Evolutionary conservation across 2,797 vertebrate genomes (phyloP), one percentile per base, ranked within the genome.

Genomic region (Hipposideros larvatus): DNA sequence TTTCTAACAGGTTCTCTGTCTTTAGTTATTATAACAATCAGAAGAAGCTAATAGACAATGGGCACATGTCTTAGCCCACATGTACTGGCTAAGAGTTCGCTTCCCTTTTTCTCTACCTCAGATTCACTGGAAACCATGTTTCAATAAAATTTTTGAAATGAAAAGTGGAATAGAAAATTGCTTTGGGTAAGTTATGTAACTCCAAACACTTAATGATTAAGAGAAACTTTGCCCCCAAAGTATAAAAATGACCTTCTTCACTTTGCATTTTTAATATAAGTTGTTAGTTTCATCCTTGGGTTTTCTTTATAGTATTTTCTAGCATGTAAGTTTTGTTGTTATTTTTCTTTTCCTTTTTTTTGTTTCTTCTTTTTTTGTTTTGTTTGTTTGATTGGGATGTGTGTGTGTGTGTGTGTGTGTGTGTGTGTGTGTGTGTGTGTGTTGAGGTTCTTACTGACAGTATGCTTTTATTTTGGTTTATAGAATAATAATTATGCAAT

Each of bases 241-340:
- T 28, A 15, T 74, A 11, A 65, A 73, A 86, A 77, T 89, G 94
- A 96, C 96, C 96, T 97, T 55, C 21, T 90, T 46, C 59, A 22
- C 34, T 51, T 90, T 37, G 21, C 86, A 61, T 94, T 66, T 93
- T 92, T 57, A 87, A 96, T 79, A 41, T 21, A 59, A 59, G 6
- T 41, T 59, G 34, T 77, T 34, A 77, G 74, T 59, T 57, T 7
- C 57, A 26, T 59, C 77, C 57, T 41, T 79, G 24, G 41, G 26
- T 59, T 28, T 57, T 79, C 15, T 26, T 79, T 57, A 28, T 78
- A 37, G 37, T 37, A 78, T 79, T 79, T 79, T 59, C 53, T 79
- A 79, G 55, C 8, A 79, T 59, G 14, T 18, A 41, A 55, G 53
- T 55, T 55, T 55, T 51, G 51, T 55, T 19, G 53, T 55, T 53